These are phyloP conservation scores for Andrena praecox DNA, from an alignment of 2,888 invertebrate species.

Conservation along the genomic window DNA sequence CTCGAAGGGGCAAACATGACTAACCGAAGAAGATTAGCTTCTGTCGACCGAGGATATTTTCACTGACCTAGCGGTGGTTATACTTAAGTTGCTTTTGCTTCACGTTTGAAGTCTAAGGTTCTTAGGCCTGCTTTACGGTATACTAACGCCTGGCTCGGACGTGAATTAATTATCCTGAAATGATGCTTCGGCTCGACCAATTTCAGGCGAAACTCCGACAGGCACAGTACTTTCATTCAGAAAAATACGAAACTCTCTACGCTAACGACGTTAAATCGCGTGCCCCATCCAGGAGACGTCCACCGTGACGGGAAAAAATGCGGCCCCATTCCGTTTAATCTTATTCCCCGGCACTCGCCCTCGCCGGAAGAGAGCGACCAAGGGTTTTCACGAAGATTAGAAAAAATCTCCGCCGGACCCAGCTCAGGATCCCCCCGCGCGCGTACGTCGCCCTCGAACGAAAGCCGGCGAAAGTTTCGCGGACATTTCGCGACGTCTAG, in stretches of 20 bases:
- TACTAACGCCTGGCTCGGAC: not conserved
- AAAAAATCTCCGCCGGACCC: slow-evolving; percentile 49
- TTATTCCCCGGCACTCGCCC: slow-evolving; percentile 36
- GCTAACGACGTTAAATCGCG: slow-evolving; percentile 46
- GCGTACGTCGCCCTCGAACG: not conserved
- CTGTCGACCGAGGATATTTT: not conserved
- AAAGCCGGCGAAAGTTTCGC: not conserved
- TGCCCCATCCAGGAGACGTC: slow-evolving; percentile 2
- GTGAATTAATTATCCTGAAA: not conserved
- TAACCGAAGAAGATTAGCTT: not conserved
- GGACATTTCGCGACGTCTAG: not conserved
- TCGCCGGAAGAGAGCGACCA: slow-evolving; percentile 36
- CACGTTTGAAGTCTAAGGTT: not conserved
- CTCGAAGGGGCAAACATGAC: not conserved
- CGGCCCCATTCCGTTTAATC: slow-evolving; percentile 41
- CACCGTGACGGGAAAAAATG: slow-evolving; percentile 42
- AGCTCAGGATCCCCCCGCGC: slow-evolving; percentile 5
- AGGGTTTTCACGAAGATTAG: slow-evolving; percentile 39
- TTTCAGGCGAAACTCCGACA: not conserved
- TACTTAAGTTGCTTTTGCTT: not conserved
- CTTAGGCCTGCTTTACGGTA: not conserved
- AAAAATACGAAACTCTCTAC: slow-evolving; percentile 12
- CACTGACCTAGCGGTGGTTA: not conserved
- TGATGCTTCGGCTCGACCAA: not conserved
- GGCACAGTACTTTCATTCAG: not conserved